Percentiles rank a stretch among this genome's conserved stretches.
These are phyloP conservation scores for Rallus limicola DNA, from an alignment of 2,113 vertebrate genomes.

Conservation along the genomic window DNA sequence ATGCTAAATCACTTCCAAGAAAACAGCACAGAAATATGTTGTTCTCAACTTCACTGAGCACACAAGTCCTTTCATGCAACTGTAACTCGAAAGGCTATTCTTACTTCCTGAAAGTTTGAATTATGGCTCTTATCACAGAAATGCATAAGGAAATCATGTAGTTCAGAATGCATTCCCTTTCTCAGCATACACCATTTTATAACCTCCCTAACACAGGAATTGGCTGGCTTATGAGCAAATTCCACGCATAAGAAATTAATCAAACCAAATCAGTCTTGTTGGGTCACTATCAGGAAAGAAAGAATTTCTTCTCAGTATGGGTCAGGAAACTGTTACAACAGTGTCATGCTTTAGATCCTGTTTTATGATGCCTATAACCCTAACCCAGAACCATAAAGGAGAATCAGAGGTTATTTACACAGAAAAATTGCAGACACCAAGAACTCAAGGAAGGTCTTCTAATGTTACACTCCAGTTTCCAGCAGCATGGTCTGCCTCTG, in stretches of 20 bases:
- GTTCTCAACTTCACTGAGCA: background rate
- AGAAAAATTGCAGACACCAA: background rate
- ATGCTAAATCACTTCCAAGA: background rate
- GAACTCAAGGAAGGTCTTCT: background rate
- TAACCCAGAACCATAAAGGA: background rate
- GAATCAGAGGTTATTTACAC: conserved; percentile 10
- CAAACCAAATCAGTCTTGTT: background rate
- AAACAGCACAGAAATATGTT: background rate
- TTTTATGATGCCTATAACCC: background rate
- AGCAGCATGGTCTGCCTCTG: conserved; percentile 14
- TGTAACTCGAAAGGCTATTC: background rate
- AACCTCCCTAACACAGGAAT: background rate
- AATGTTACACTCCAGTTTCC: background rate
- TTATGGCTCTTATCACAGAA: background rate
- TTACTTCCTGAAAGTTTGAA: background rate
- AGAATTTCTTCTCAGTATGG: background rate
- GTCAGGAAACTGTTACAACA: background rate
- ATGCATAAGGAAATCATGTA: background rate
- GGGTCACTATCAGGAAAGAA: background rate
- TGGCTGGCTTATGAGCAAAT: background rate
- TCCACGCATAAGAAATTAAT: background rate
- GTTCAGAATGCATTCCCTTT: background rate
- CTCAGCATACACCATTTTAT: background rate
- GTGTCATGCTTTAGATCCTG: background rate
- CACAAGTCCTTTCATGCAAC: background rate